Base-by-base conservation (phyloP, 2,113 vertebrate genomes). In the Casuarius casuarius region DNA sequence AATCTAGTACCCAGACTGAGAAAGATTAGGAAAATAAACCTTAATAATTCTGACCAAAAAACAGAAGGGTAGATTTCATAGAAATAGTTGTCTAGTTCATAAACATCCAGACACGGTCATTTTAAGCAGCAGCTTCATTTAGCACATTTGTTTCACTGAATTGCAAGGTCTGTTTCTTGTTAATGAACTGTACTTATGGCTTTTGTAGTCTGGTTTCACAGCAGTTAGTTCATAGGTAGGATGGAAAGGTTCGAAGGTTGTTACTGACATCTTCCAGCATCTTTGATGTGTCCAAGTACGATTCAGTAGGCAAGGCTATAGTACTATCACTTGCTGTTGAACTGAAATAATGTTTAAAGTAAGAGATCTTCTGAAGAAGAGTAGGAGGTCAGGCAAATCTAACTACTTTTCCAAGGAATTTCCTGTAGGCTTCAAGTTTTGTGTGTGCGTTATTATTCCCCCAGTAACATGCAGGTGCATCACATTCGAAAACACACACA, bases 401-500 rank as follows among this genome's bases (percentile, higher is more conserved):
- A 61, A 35, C 9, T 73, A 5, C 42, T 65, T 93, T 90, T 52
- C 44, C 22, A 86, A 73, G 26, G 29, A 62, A 44, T 52, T 70
- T 66, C 33, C 28, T 28, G 40, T 59, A 54, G n/a, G 3, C 7
- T 10, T 83, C 35, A 58, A 11, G 5, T 40, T 71, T n/a, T 86
- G 29, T 63, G 5, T 28, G 7, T 26, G 28, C 15, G 13, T n/a
- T 72, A 10, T 79, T 92, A 62, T 65, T 21, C 51, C 6, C n/a
- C 7, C 13, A 52, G 35, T 80, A 56, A 29, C 0, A 0, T 5
- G 1, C 59, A 15, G 13, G 3, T 63, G 5, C 14, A 35, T 19
- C 19, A 7, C 8, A 56, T 82, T 46, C 82, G 58, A 83, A 68
- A n/a, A n/a, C 4, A 10, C 10, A n/a, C 19, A 48, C 6, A 51